These are phyloP conservation scores for Coturnix japonica DNA, from an alignment of 2,113 vertebrate genomes.

Conservation along the genomic window DNA sequence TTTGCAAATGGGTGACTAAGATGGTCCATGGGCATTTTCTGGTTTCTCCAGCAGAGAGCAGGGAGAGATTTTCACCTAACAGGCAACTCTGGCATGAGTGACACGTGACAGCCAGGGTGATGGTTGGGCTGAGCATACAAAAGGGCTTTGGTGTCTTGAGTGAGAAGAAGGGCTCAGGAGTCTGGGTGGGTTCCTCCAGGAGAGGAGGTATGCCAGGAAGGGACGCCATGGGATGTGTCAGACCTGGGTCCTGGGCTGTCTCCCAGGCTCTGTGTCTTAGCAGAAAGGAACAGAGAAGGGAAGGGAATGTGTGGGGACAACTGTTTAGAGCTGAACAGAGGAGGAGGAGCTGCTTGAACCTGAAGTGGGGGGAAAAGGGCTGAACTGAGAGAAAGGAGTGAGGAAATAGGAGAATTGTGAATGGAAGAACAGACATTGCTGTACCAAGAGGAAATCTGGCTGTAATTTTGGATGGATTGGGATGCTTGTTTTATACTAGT, in stretches of 20 bases:
- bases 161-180: not conserved
- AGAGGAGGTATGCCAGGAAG: not conserved
- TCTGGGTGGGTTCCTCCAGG: not conserved
- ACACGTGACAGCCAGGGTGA: not conserved
- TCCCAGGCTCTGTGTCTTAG: not conserved
- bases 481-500: not conserved
- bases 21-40: not conserved
- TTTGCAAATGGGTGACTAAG: not conserved
- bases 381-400: not conserved
- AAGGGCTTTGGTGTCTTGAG: not conserved
- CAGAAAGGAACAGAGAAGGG: not conserved
- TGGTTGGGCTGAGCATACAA: not conserved
- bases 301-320: not conserved
- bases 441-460: not conserved
- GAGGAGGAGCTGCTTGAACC: not conserved
- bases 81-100: not conserved
- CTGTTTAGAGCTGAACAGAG: not conserved
- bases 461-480: not conserved
- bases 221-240: fast-evolving
- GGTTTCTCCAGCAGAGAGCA: not conserved
- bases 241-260: not conserved
- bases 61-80: not conserved
- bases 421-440: fast-evolving
- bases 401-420: too few relatives aligned
- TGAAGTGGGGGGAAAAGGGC: not conserved